Conservation (phyloP, 2,113 vertebrate genomes). For the Periophthalmus modestus region DNA sequence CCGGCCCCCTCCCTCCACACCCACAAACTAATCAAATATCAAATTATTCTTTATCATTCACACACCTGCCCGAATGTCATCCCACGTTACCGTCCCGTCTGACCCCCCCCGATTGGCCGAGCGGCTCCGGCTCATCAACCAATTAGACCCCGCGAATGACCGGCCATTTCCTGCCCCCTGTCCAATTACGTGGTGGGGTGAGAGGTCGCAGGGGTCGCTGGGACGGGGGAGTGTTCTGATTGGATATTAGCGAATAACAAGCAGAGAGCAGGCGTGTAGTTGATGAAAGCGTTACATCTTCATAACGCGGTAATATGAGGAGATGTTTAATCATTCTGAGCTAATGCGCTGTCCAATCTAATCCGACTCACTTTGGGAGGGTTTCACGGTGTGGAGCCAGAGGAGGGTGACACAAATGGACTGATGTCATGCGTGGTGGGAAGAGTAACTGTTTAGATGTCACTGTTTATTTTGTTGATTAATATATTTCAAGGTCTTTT, state of each 20-base stretch:
- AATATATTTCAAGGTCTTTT: too few relatives aligned
- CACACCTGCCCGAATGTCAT: slow-evolving; percentile 47
- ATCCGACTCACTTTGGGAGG: slow-evolving; percentile 44
- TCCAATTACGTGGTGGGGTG: slow-evolving; percentile 48
- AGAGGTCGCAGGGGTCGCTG: neutral
- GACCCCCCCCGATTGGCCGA: slow-evolving; percentile 59
- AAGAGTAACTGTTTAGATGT: too few relatives aligned
- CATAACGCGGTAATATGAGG: slow-evolving; percentile 36
- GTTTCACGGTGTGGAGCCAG: neutral
- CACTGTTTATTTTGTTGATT: too few relatives aligned
- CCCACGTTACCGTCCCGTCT: slow-evolving; percentile 22
- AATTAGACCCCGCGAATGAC: slow-evolving; percentile 51
- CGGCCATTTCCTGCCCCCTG: slow-evolving; percentile 50
- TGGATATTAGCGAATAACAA: slow-evolving; percentile 7
- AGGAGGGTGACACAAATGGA: neutral
- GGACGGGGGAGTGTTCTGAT: slow-evolving; percentile 18
- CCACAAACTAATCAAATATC: slow-evolving; percentile 59
- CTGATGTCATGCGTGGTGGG: neutral
- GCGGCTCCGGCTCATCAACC: slow-evolving; percentile 35
- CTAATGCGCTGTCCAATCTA: slow-evolving; percentile 51
- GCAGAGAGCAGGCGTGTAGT: slow-evolving; percentile 9
- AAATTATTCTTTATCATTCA: slow-evolving; percentile 55
- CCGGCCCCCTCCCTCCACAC: neutral
- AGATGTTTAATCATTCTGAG: slow-evolving; percentile 59
- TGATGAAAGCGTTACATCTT: slow-evolving; percentile 59